These are phyloP conservation scores for Thymelicus sylvestris DNA, from an alignment of 2,888 invertebrate genomes.

Conservation along the genomic window DNA sequence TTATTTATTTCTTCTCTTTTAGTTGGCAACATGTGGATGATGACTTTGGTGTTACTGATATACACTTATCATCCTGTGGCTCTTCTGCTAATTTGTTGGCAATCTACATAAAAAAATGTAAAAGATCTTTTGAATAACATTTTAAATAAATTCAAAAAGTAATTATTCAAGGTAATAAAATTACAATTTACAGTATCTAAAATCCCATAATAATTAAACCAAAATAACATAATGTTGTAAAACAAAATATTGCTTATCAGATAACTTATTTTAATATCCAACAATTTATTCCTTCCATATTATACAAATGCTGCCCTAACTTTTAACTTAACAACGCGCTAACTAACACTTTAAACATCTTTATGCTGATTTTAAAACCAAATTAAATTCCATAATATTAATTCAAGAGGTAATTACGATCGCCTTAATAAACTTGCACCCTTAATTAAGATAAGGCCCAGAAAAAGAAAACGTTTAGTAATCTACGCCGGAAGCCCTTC, in stretches of 20 bases:
- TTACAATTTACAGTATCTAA: too few species aligned
- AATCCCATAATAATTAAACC: too few species aligned
- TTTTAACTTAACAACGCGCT: slow-evolving; percentile 17
- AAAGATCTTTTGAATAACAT: too few species aligned
- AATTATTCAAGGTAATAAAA: too few species aligned
- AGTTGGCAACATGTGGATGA: too few species aligned
- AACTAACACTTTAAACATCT: slow-evolving; percentile 26
- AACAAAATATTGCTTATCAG: not conserved
- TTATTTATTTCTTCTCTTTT: too few species aligned
- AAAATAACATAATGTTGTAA: too few species aligned
- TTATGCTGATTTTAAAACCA: slow-evolving; percentile 34
- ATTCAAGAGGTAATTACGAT: slow-evolving; percentile 44
- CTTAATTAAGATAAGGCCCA: slow-evolving; percentile 79
- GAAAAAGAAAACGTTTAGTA: slow-evolving; percentile 73
- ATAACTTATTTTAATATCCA: not conserved
- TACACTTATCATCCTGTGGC: too few species aligned
- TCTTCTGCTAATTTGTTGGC: too few species aligned
- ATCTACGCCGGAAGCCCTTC: slow-evolving; percentile 75
- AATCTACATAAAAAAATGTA: too few species aligned
- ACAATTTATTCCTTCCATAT: not conserved
- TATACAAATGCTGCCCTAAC: not conserved
- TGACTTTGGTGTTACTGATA: not conserved
- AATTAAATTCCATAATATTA: slow-evolving; percentile 41
- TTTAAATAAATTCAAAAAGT: too few species aligned
- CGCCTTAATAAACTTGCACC: slow-evolving; percentile 45